A percentile compares a stretch with the other conserved stretches of the same genome.
Conservation (phyloP, 2,113 vertebrate genomes). For the Tenrec ecaudatus region DNA sequence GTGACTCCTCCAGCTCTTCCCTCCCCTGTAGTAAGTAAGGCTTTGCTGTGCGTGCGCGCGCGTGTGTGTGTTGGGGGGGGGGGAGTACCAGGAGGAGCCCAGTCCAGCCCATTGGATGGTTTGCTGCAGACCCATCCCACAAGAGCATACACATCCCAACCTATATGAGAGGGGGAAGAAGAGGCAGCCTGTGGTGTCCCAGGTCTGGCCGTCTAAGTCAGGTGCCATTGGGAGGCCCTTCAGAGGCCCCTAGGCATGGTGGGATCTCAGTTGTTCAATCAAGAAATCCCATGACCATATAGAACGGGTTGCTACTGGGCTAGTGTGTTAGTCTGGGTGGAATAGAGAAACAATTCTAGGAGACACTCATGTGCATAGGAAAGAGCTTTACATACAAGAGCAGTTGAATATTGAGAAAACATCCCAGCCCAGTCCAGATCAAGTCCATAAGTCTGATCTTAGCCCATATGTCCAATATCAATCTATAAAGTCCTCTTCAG, state of each 20-base stretch:
- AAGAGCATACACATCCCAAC: not conserved
- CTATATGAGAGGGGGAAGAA: not conserved
- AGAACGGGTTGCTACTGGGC: not conserved
- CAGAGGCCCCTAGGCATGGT: slow-evolving; percentile 1
- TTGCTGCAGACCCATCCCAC: not conserved
- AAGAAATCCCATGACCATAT: not conserved
- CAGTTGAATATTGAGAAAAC: too few relatives aligned
- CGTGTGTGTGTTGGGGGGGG: not conserved
- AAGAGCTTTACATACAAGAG: too few relatives aligned
- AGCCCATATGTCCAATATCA: too few relatives aligned
- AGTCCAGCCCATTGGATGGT: not conserved
- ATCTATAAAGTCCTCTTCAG: too few relatives aligned
- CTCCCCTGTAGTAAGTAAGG: not conserved
- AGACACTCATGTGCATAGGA: too few relatives aligned
- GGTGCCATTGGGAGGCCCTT: not conserved
- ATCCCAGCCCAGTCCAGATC: too few relatives aligned
- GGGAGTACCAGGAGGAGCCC: not conserved
- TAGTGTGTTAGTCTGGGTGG: too few relatives aligned
- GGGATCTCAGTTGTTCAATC: not conserved
- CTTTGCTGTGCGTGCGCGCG: not conserved
- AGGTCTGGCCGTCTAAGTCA: not conserved
- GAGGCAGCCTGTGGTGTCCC: not conserved
- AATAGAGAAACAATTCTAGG: too few relatives aligned
- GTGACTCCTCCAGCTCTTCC: not conserved
- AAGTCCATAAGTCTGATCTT: too few relatives aligned